A percentile compares a stretch with the other conserved stretches of the same genome.
Evolutionary conservation across 2,888 invertebrate genomes (phyloP).

Genomic region (Cephus pulcher): DNA sequence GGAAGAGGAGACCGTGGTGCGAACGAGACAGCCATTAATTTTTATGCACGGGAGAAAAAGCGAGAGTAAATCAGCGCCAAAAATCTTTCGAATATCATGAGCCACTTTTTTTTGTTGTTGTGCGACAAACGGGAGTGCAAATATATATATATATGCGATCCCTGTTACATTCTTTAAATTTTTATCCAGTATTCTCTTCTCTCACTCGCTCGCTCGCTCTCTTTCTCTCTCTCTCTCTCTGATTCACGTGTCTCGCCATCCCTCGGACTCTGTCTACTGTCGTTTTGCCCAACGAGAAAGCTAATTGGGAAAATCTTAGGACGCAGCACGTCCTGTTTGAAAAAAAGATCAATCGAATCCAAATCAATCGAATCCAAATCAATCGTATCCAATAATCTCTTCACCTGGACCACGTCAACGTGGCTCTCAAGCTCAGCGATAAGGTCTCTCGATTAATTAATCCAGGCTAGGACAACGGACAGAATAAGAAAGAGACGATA

Average conservation of each 20-base stretch:
- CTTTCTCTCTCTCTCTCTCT: background rate
- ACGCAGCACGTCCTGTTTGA: background rate
- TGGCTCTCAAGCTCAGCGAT: background rate
- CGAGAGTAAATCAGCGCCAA: background rate
- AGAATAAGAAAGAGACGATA: background rate
- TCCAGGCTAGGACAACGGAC: background rate
- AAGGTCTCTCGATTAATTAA: background rate
- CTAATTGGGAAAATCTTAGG: background rate
- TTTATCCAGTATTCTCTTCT: background rate
- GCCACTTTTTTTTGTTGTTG: background rate
- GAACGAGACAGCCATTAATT: background rate
- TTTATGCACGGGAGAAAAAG: background rate
- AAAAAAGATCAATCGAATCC: background rate
- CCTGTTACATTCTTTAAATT: background rate
- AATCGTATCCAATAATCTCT: background rate
- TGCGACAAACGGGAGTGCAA: background rate
- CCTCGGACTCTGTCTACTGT: background rate
- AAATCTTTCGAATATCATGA: background rate
- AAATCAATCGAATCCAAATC: too few relatives aligned
- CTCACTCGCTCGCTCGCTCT: background rate
- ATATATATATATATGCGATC: background rate
- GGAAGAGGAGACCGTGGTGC: too few relatives aligned
- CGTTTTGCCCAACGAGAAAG: background rate
- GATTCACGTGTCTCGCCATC: too few relatives aligned
- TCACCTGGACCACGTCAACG: background rate